Evolutionary conservation across 2,113 vertebrate genomes (phyloP).

Genomic region (Myiozetetes cayanensis): DNA sequence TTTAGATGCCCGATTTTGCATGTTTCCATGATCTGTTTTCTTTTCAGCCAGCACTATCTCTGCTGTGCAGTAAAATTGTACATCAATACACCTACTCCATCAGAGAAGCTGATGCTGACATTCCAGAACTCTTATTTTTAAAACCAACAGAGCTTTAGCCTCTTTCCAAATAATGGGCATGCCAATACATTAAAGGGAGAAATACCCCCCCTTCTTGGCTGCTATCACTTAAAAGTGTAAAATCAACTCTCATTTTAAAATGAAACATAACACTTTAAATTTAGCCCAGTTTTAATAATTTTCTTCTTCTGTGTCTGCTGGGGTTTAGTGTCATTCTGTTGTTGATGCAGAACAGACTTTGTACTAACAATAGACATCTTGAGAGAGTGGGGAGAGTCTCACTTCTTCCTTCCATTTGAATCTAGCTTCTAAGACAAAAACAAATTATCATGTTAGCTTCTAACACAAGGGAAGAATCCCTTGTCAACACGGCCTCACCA

Average conservation of each 20-base stretch:
- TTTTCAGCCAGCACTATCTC: neutral
- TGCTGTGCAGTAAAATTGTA: neutral
- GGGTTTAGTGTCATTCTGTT: neutral
- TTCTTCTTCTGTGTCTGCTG: neutral
- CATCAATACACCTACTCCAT: constrained; percentile 14
- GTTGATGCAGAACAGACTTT: constrained; percentile 12
- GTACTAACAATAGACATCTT: constrained; percentile 31
- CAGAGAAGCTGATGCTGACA: neutral
- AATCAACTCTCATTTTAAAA: neutral
- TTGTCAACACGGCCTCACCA: neutral
- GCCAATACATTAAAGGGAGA: neutral
- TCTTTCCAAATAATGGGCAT: neutral
- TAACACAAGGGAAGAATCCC: neutral
- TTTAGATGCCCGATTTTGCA: neutral
- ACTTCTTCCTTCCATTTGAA: neutral
- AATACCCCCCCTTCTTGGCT: neutral
- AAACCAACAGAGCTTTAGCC: neutral
- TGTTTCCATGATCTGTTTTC: neutral
- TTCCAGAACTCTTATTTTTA: constrained; percentile 25
- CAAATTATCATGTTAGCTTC: neutral
- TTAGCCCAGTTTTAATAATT: neutral
- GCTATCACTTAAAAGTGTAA: neutral
- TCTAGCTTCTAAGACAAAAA: neutral
- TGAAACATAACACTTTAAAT: neutral
- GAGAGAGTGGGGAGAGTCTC: neutral